Base-by-base conservation (phyloP, 1,140 invertebrate genomes). In the Pogonognathellus flavescens region DNA sequence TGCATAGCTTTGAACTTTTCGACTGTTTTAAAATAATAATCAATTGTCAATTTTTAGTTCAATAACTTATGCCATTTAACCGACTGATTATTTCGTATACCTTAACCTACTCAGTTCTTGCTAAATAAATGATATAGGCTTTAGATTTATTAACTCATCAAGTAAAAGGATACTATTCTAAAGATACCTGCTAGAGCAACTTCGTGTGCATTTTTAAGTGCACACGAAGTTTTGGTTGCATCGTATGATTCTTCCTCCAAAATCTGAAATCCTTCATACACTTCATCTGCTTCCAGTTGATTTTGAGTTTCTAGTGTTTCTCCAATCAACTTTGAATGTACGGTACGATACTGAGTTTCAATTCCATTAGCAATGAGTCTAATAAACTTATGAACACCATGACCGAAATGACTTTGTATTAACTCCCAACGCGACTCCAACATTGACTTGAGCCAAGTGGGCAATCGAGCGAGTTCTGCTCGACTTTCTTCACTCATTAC, bases 361-460 rank as follows among this genome's bases (percentile, higher is more conserved):
- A 81, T 57, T 22, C 80, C n/a, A 57, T 81, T 81, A 0, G 80
- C 80, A 55, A 81, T 22, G 10, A 55, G 13, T 13, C 7, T 53
- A 1, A 81, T 3, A 57, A 81, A 81, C 2, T 53, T 53, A 7
- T 81, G 52, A 5, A 50, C 9, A 14, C 11, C 7, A 8, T 55
- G 50, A 6, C 80, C 80, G 22, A 53, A 81, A 22, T 81, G 50
- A 0, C 14, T 25, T 11, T 81, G 80, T 11, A 81, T 81, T 14
- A 57, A 14, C 2, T 53, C 10, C 50, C 53, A 81, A 7, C 80
- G 50, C 13, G 18, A 13, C 10, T n/a, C 22, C 4, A 81, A 25
- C 80, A 81, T 81, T 55, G 80, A 25, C 0, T 22, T n/a, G 4
- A 81, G 20, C 80, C 80, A 81, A 7, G 50, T 81, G 18, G 80